phyloP scores from a whole-genome alignment of 2,888 invertebrate species.

The Aphodius granarius region DNA sequence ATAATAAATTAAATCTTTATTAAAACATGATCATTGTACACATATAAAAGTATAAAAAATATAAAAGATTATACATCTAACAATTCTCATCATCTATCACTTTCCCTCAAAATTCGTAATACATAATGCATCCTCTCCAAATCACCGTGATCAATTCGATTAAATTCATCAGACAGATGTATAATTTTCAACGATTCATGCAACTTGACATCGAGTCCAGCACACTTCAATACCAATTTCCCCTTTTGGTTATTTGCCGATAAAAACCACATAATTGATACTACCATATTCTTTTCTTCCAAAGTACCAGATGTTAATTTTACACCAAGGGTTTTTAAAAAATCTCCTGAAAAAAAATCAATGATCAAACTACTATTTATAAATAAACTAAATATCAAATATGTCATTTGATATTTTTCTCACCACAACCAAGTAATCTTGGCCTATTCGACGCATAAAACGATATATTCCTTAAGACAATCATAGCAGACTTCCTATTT shows the following conservation, averaged over 20 bases:
- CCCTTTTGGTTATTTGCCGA: slow-evolving; percentile 72
- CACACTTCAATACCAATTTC: slow-evolving; percentile 58
- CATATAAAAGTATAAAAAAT: slow-evolving; percentile 26
- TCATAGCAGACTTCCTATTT: slow-evolving; percentile 52
- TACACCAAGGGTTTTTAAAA: slow-evolving; percentile 14
- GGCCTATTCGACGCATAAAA: slow-evolving; percentile 59
- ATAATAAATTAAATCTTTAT: slow-evolving; percentile 9
- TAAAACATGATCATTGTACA: slow-evolving; percentile 15
- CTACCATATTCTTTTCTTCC: slow-evolving; percentile 54
- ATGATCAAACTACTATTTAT: background rate
- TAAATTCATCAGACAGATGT: slow-evolving; percentile 46
- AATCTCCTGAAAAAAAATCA: slow-evolving; percentile 17
- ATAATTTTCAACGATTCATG: slow-evolving; percentile 54
- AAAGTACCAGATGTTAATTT: slow-evolving; percentile 42
- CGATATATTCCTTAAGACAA: slow-evolving; percentile 59
- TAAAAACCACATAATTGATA: slow-evolving; percentile 67
- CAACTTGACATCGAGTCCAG: slow-evolving; percentile 55
- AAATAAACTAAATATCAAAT: slow-evolving; percentile 1
- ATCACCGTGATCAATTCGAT: slow-evolving; percentile 39
- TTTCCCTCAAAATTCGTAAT: slow-evolving; percentile 43
- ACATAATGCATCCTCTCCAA: slow-evolving; percentile 47
- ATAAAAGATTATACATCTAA: background rate
- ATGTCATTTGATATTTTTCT: slow-evolving; percentile 25
- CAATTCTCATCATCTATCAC: slow-evolving; percentile 25
- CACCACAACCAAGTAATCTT: slow-evolving; percentile 57